phyloP scores from a whole-genome alignment of 2,888 invertebrate genomes.

The Empis stercorea region DNA sequence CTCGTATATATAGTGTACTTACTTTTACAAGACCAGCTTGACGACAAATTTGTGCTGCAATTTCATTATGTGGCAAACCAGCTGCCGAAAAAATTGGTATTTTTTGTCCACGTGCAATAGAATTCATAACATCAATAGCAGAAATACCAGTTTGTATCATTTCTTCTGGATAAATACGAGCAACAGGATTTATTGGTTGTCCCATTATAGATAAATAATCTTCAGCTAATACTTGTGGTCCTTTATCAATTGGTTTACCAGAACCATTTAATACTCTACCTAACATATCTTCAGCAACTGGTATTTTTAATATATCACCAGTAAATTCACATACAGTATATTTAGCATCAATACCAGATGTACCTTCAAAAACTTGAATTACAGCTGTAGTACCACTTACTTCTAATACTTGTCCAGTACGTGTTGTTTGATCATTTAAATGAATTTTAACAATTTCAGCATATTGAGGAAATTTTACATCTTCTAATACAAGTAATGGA shows the following conservation, averaged over 20 bases:
- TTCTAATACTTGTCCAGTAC: slow-evolving; percentile 88
- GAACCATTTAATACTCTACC: slow-evolving; percentile 93
- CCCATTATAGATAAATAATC: slow-evolving; percentile 89
- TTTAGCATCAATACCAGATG: slow-evolving; percentile 95
- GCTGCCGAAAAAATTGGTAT: slow-evolving; percentile 98
- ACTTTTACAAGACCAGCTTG: slow-evolving; percentile 89
- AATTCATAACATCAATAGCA: slow-evolving; percentile 97
- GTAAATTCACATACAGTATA: slow-evolving; percentile 96
- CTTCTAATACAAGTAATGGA: slow-evolving; percentile 90
- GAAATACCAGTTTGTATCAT: slow-evolving; percentile 96
- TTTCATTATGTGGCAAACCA: slow-evolving; percentile 94
- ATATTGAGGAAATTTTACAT: slow-evolving; percentile 96
- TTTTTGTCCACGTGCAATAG: slow-evolving; percentile 95
- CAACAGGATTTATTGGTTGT: slow-evolving; percentile 97
- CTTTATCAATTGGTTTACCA: slow-evolving; percentile 96
- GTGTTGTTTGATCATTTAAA: slow-evolving; percentile 80
- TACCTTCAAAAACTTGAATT: slow-evolving; percentile 93
- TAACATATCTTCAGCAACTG: slow-evolving; percentile 96
- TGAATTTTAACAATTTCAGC: slow-evolving; percentile 90
- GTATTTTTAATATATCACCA: slow-evolving; percentile 91
- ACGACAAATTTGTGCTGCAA: slow-evolving; percentile 95
- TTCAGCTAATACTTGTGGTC: slow-evolving; percentile 90
- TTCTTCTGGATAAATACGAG: slow-evolving; percentile 96
- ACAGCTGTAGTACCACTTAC: slow-evolving; percentile 94
- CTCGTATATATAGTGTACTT: too few relatives aligned